Base-by-base conservation (phyloP, 2,888 invertebrate genomes). In the Hyposoter didymator region DNA sequence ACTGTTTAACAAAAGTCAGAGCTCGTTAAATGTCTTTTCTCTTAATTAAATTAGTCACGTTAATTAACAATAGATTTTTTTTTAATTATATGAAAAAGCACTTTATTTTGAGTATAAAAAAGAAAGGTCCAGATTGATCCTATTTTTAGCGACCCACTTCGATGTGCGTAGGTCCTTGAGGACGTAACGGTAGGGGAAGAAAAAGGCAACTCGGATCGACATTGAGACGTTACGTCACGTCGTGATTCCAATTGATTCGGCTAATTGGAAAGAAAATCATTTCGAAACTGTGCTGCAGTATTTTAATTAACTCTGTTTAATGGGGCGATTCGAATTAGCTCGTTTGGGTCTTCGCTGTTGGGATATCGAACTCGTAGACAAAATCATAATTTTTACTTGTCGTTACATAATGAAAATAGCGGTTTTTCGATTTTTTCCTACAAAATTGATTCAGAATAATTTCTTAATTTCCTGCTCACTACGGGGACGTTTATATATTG, bases 271-370 rank as follows among this genome's bases (percentile, higher is more conserved):
- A 59, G 12, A 59, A 59, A 59, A 59, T 39, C 8, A 59, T 28
- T 59, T 59, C 8, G 14, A 59, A 59, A 28, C 59, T 59, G 14
- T 59, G 12, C 59, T 59, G 12, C 59, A 14, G 28, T 59, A 59
- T 59, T 59, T 59, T 59, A 59, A 59, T 59, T 28, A 59, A 59
- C 59, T 59, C 19, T 52, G 52, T 52, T 52, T 28, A 28, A 59
- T 59, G 28, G 28, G 28, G 5, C 28, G 59, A 28, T 28, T 28
- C 59, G 59, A 28, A 14, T 59, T 59, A 28, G 12, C 28, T 59
- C 59, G 28, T 28, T 59, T 14, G 14, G 4, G 1, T 14, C 12
- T 12, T 14, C 3, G 59, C 14, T 59, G 28, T 59, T 14, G 59
- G 5, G 28, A 28, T 14, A 59, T 4, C 5, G 0, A 59, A 28